Base-by-base conservation (phyloP, 2,888 invertebrate genomes). In the Hypselothyrea guttata region DNA sequence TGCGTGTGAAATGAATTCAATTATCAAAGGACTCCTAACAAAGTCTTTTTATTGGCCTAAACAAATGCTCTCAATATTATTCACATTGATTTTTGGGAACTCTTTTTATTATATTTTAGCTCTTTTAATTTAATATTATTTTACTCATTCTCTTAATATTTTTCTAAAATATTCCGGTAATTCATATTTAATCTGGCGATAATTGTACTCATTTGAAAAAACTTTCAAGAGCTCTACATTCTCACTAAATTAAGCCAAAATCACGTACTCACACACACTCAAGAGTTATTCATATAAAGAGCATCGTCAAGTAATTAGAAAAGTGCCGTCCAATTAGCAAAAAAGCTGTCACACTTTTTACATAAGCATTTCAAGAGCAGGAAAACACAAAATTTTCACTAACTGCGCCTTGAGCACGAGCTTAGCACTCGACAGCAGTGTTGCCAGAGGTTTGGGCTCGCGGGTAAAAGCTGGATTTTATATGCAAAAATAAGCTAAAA, bases 381-480 rank as follows among this genome's bases (percentile, higher is more conserved):
- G 15, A 28, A 28, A 18, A 12, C 31, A 18, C 5, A 31, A 33
- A 69, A 54, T 38, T 37, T 52, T 44, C 30, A n/a, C n/a, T n/a
- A 40, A 52, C 33, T 16, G 18, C 53, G 51, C 79, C 83, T 77
- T 85, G 63, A 82, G 79, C 85, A 85, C 79, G 78, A 54, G 74
- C 41, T 42, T 27, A 40, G 40, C 81, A 22, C 22, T 5, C 2
- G 22, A 4, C 22, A 22, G 22, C 22, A n/a, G n/a, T n/a, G n/a
- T n/a, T n/a, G n/a, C n/a, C n/a, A n/a, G n/a, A n/a, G n/a, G n/a
- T n/a, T n/a, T n/a, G n/a, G n/a, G n/a, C n/a, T n/a, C n/a, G n/a
- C n/a, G n/a, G n/a, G n/a, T n/a, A n/a, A n/a, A n/a, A n/a, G n/a
- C n/a, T n/a, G n/a, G n/a, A n/a, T n/a, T n/a, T n/a, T n/a, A n/a